Percentiles rank a stretch among this genome's conserved stretches.
These are phyloP conservation scores for Otocyon megalotis DNA, from an alignment of 2,113 vertebrate species.

Conservation along the genomic window DNA sequence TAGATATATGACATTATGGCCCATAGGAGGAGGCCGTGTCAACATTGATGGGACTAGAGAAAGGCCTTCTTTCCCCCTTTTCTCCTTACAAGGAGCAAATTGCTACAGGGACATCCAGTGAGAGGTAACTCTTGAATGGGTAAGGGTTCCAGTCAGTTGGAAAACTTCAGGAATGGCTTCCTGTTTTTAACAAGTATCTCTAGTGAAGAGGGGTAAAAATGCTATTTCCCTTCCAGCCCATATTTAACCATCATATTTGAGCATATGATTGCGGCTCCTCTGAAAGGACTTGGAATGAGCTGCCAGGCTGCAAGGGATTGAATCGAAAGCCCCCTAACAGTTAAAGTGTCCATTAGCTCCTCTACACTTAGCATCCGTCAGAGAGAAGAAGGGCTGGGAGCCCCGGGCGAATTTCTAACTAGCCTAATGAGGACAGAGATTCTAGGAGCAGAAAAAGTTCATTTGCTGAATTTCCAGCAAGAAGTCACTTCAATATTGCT, in stretches of 20 bases:
- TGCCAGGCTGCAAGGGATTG: slow-evolving; percentile 52
- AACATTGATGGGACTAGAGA: neutral
- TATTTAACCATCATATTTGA: slow-evolving; percentile 73
- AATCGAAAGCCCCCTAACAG: slow-evolving; percentile 67
- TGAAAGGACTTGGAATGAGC: slow-evolving; percentile 63
- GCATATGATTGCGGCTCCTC: slow-evolving; percentile 62
- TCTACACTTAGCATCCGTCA: slow-evolving; percentile 71
- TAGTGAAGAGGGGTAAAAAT: neutral
- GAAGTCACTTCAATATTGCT: slow-evolving; percentile 81
- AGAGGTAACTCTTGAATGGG: neutral
- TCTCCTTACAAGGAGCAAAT: neutral
- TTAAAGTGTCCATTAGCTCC: slow-evolving; percentile 73
- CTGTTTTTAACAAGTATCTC: slow-evolving; percentile 54
- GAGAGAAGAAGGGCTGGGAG: slow-evolving; percentile 64
- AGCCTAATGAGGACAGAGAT: slow-evolving; percentile 75
- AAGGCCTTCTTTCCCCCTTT: neutral
- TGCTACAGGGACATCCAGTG: neutral
- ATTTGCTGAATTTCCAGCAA: slow-evolving; percentile 80
- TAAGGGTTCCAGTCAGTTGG: neutral
- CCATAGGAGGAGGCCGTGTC: neutral
- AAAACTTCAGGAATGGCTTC: slow-evolving; percentile 46
- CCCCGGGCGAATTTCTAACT: slow-evolving; percentile 71
- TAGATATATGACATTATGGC: neutral
- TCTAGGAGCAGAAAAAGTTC: slow-evolving; percentile 74
- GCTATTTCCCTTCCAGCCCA: slow-evolving; percentile 47